Conservation (phyloP, 2,888 invertebrate genomes). For the Eilema caniola region DNA sequence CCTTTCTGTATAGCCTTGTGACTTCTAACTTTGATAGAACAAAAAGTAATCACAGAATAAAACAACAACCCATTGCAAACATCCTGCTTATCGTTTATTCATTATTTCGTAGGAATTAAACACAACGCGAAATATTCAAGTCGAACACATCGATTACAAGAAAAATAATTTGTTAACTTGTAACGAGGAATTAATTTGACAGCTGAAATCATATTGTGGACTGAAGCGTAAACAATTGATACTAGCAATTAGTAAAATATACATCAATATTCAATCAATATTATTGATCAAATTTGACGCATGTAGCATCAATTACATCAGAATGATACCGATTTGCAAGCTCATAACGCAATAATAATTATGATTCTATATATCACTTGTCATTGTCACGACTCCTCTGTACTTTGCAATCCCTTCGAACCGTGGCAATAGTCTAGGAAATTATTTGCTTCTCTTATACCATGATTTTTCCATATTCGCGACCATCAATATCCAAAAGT, state of each 20-base stretch:
- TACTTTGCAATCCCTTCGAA: no score
- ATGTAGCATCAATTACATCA: background rate
- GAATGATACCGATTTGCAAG: no score
- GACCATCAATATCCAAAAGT: no score
- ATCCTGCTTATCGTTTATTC: constrained; percentile 31
- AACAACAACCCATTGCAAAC: constrained; percentile 29
- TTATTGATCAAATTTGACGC: background rate
- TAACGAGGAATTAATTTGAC: constrained; percentile 12
- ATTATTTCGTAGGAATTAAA: constrained; percentile 13
- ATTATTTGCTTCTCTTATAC: no score
- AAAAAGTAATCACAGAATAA: background rate
- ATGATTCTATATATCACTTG: no score
- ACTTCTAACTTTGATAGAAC: background rate
- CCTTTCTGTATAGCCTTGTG: background rate
- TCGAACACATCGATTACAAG: constrained; percentile 18
- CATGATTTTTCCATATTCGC: no score
- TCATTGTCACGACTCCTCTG: no score
- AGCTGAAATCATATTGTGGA: background rate
- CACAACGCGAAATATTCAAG: constrained; percentile 9
- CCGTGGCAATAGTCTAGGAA: no score
- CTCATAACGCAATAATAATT: no score
- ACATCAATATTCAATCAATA: background rate
- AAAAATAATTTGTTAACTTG: constrained; percentile 23
- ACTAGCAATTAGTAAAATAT: background rate
- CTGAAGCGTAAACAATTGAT: background rate